Percentiles rank a stretch among this genome's conserved stretches.
These are phyloP conservation scores for Hippocampus barbouri DNA, from an alignment of 2,113 vertebrate genomes.

Conservation along the genomic window DNA sequence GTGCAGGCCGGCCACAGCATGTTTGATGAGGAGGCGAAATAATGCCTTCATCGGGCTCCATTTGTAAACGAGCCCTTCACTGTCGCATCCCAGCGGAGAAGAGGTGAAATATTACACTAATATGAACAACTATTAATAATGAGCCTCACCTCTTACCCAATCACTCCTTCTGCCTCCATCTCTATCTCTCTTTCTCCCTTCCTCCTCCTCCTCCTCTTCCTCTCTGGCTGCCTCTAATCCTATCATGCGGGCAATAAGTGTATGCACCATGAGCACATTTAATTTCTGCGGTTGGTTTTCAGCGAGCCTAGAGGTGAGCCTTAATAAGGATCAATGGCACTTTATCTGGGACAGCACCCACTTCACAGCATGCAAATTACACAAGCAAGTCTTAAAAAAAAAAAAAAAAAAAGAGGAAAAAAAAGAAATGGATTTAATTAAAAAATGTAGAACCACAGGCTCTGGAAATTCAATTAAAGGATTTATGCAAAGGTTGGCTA, in stretches of 20 bases:
- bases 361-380: slow-evolving; percentile 99
- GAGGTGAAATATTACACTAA: slow-evolving; percentile 75
- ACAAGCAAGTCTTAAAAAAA: slow-evolving; percentile 93
- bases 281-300: slow-evolving; percentile 99
- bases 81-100: slow-evolving; percentile 66
- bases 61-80: slow-evolving; percentile 98
- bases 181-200: slow-evolving; percentile 46
- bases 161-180: slow-evolving; percentile 58
- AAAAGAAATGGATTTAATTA: slow-evolving; percentile 99
- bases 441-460: slow-evolving; percentile 99
- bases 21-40: slow-evolving; percentile 43
- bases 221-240: slow-evolving; percentile 80
- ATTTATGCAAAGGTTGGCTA: slow-evolving; percentile 99
- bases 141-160: slow-evolving; percentile 65
- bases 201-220: slow-evolving; percentile 28
- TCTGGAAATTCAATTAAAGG: slow-evolving; percentile 99
- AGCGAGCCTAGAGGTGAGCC: slow-evolving; percentile 99
- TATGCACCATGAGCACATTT: slow-evolving; percentile 99
- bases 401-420: slow-evolving; percentile 94
- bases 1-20: slow-evolving; percentile 4
- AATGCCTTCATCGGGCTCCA: slow-evolving; percentile 44
- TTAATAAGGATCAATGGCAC: slow-evolving; percentile 99
- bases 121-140: slow-evolving; percentile 79
- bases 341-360: slow-evolving; percentile 99
- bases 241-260: slow-evolving; percentile 96